These are phyloP conservation scores for Leucophora obtusa DNA, from an alignment of 2,888 invertebrate genomes.

Conservation along the genomic window DNA sequence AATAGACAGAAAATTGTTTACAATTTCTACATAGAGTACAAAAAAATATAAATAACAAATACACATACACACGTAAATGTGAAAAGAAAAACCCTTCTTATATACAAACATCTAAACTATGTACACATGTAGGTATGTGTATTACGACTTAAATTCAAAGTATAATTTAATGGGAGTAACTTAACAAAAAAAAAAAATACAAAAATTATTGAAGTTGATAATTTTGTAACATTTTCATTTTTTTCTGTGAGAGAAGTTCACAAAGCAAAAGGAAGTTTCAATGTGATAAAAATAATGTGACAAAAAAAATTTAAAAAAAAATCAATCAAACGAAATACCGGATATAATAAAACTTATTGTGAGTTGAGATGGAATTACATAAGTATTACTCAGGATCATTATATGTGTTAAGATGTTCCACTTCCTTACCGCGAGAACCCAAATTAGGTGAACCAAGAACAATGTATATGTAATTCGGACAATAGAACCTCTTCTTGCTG, in stretches of 20 bases:
- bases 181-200: not conserved
- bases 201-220: slow-evolving; percentile 45
- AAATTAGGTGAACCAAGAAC: no score
- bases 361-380: not conserved
- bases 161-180: slow-evolving; percentile 5
- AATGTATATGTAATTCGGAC: no score
- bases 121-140: not conserved
- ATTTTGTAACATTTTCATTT: slow-evolving; percentile 40
- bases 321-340: not conserved
- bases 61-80: not conserved
- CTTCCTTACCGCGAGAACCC: no score
- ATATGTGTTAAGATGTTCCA: no score
- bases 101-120: not conserved
- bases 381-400: no score
- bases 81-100: slow-evolving; percentile 4
- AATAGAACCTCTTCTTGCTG: no score
- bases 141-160: not conserved
- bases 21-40: slow-evolving; percentile 67
- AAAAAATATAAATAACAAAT: slow-evolving; percentile 5
- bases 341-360: not conserved
- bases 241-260: not conserved
- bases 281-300: slow-evolving; percentile 10
- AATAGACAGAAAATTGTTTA: slow-evolving; percentile 76
- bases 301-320: not conserved
- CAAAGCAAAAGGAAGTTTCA: slow-evolving; percentile 23